A percentile compares a stretch with the other conserved stretches of the same genome.
Conservation (phyloP, 2,888 invertebrate genomes). For the Lagria hirta region DNA sequence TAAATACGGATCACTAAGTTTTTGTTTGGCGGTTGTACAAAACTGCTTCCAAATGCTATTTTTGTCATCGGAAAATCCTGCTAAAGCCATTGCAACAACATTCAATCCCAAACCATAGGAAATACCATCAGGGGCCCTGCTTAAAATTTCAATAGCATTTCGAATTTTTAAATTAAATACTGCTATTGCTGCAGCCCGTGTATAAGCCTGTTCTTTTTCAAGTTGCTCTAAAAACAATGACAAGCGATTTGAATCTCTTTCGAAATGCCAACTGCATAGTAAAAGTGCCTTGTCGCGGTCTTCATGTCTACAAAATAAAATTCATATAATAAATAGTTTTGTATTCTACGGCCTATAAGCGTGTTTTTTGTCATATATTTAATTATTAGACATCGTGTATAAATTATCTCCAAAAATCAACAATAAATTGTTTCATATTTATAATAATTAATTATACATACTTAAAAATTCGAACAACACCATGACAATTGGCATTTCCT, state of each 20-base stretch:
- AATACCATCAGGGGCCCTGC: slow-evolving; percentile 62
- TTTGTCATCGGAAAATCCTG: slow-evolving; percentile 85
- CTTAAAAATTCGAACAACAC: slow-evolving; percentile 60
- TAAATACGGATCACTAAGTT: slow-evolving; percentile 87
- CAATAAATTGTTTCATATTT: slow-evolving; percentile 7
- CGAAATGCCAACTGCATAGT: slow-evolving; percentile 88
- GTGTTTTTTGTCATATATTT: too few species aligned
- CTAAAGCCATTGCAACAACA: slow-evolving; percentile 77
- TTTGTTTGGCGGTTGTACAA: slow-evolving; percentile 70
- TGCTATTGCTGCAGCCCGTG: slow-evolving; percentile 87
- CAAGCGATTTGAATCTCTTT: slow-evolving; percentile 64
- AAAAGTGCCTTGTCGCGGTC: slow-evolving; percentile 79
- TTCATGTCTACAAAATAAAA: slow-evolving; percentile 58
- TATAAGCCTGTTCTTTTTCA: slow-evolving; percentile 71
- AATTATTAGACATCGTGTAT: too few species aligned
- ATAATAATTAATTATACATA: too few species aligned
- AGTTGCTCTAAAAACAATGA: slow-evolving; percentile 66
- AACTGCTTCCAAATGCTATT: slow-evolving; percentile 78
- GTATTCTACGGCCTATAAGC: too few species aligned
- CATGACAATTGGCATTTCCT: slow-evolving; percentile 57
- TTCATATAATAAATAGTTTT: too few species aligned
- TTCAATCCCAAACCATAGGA: slow-evolving; percentile 54
- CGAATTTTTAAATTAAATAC: slow-evolving; percentile 86
- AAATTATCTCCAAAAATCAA: too few species aligned
- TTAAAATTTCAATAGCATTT: slow-evolving; percentile 82